Evolutionary conservation across 2,797 vertebrate genomes (phyloP), one percentile per base, ranked within the genome.

Genomic region (Lindbergichthys nudifrons): DNA sequence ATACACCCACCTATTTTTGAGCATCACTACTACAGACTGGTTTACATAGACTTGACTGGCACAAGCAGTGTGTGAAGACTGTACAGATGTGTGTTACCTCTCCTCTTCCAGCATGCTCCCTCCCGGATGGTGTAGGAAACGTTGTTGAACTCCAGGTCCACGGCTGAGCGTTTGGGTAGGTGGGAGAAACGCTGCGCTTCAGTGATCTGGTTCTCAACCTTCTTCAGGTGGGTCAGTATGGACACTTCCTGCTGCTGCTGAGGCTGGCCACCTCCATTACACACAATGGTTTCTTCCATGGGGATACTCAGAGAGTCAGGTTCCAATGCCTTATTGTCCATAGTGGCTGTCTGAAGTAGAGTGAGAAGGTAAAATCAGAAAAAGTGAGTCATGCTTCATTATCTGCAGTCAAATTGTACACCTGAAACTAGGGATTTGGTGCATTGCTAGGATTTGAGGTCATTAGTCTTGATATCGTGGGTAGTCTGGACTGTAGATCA

Each of bases 101-200:
- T 95, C 89, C 94, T 97, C 75, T 92, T 92, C 91, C 93, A 94
- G 88, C 91, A 94, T 1, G 96, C 94, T 3, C 97, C 97, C 83
- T 97, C 96, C 10, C 94, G 94, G 77, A 98, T 95, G 0, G 96
- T 97, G 87, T 97, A 98, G 79, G 96, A 97, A 73, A 98, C 85
- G 81, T 98, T 96, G 3, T 87, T 89, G 79, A 98, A 98, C 85
- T 98, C 97, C 12, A 98, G 94, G 90, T 98, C 96, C 79, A 98
- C 96, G 0, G 96, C 92, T 0, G 96, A 96, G 79, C 96, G 96
- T 83, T 96, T 97, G 15, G 97, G 97, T 3, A 98, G 94, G 83
- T 98, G 97, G 54, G 96, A 96, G 84, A 98, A 97, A 63, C 94
- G 86, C 64, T 94, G 94, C 0, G 92, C 87, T 8, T 94, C 89